Conservation (phyloP, 2,797 vertebrate genomes). For the Distichodus sexfasciatus region DNA sequence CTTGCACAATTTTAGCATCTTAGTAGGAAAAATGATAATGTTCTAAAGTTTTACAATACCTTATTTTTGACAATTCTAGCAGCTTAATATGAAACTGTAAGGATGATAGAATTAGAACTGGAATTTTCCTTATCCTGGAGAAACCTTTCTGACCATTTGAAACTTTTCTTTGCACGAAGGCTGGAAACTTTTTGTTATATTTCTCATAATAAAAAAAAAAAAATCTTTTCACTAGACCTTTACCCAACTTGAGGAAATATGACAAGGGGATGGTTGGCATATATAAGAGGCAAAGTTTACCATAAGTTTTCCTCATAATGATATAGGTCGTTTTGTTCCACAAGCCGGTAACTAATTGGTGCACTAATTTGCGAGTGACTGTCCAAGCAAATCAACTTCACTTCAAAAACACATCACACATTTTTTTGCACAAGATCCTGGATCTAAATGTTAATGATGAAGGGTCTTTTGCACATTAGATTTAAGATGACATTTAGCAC, state of each 20-base stretch:
- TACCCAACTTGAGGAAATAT: background rate
- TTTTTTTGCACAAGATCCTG: background rate
- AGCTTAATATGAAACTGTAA: no score
- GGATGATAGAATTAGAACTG: no score
- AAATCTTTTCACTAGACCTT: background rate
- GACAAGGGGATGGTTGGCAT: background rate
- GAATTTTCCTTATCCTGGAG: no score
- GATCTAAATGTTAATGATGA: slow-evolving; percentile 14
- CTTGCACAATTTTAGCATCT: no score
- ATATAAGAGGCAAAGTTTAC: background rate
- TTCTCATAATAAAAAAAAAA: background rate
- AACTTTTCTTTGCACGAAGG: background rate
- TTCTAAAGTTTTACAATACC: no score
- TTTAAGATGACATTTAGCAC: slow-evolving; percentile 11
- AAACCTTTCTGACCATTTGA: background rate
- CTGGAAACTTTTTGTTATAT: background rate
- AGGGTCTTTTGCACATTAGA: slow-evolving; percentile 27
- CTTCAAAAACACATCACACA: background rate
- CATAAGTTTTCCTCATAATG: slow-evolving; percentile 1
- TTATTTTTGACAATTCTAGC: no score
- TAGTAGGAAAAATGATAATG: no score
- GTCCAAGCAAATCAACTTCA: slow-evolving; percentile 2
- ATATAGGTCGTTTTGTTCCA: slow-evolving; percentile 11
- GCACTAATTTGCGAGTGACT: slow-evolving; percentile 17
- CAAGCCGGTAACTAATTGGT: slow-evolving; percentile 17